Conservation (phyloP, 2,888 invertebrate genomes). For the Rhingia rostrata region DNA sequence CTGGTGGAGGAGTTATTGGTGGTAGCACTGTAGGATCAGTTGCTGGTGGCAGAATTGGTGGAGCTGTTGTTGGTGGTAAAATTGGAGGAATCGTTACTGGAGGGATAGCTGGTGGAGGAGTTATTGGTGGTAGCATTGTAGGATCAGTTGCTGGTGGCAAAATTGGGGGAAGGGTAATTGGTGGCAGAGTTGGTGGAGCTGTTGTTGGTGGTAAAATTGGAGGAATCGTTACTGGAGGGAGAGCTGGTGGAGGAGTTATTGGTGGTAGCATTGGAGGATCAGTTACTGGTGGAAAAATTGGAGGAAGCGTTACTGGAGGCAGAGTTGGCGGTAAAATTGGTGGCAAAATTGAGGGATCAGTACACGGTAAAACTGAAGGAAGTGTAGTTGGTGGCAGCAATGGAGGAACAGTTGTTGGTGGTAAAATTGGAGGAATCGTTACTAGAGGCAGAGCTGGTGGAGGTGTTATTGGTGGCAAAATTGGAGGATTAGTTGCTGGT, state of each 20-base stretch:
- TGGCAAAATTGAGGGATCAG: not conserved
- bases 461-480: not conserved
- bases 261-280: not conserved
- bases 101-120: no score
- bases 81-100: no score
- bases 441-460: not conserved
- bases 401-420: not conserved
- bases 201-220: no score
- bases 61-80: no score
- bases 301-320: not conserved
- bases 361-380: constrained; percentile 19
- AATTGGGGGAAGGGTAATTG: not conserved
- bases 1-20: no score
- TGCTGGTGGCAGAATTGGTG: not conserved
- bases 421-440: no score
- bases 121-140: no score
- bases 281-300: not conserved
- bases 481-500: no score
- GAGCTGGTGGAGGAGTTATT: not conserved
- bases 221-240: no score
- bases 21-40: not conserved
- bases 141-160: not conserved
- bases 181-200: not conserved
- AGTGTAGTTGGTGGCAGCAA: not conserved
- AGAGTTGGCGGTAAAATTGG: not conserved